Percentiles rank a stretch among this genome's conserved stretches.
phyloP scores from a whole-genome alignment of 2,888 invertebrate genomes.

The Harmothoe impar region DNA sequence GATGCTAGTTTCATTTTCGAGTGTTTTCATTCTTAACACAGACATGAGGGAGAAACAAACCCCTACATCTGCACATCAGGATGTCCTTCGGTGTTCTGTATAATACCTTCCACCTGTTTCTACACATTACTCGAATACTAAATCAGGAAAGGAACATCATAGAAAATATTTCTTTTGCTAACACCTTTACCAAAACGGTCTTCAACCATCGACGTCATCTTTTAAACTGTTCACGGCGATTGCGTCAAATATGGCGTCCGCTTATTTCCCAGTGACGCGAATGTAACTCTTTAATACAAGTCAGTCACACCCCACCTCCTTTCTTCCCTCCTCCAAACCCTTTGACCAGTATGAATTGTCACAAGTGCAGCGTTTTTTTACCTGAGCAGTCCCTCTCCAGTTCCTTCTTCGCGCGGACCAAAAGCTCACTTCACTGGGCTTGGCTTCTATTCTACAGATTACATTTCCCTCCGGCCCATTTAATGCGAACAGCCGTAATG shows the following conservation, averaged over 20 bases:
- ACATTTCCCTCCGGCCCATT: constrained; percentile 20
- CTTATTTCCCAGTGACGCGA: constrained; percentile 1
- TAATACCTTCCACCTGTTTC: too few relatives aligned
- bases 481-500: constrained; percentile 22
- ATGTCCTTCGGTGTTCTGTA: too few relatives aligned
- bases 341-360: constrained; percentile 3
- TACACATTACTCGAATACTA: too few relatives aligned
- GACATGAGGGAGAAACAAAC: too few relatives aligned
- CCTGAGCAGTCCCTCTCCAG: not conserved
- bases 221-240: not conserved
- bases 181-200: not conserved
- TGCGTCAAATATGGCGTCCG: constrained; percentile 14
- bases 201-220: not conserved
- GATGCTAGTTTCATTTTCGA: too few relatives aligned
- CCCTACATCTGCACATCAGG: too few relatives aligned
- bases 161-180: too few relatives aligned
- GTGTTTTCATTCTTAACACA: too few relatives aligned
- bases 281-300: not conserved
- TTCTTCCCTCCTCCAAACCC: not conserved
- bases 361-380: not conserved
- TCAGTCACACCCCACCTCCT: not conserved
- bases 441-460: constrained; percentile 9
- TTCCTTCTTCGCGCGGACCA: not conserved
- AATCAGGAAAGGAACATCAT: too few relatives aligned
- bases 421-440: not conserved